Evolutionary conservation across 2,113 vertebrate species (phyloP).

Genomic region (Bubo bubo): DNA sequence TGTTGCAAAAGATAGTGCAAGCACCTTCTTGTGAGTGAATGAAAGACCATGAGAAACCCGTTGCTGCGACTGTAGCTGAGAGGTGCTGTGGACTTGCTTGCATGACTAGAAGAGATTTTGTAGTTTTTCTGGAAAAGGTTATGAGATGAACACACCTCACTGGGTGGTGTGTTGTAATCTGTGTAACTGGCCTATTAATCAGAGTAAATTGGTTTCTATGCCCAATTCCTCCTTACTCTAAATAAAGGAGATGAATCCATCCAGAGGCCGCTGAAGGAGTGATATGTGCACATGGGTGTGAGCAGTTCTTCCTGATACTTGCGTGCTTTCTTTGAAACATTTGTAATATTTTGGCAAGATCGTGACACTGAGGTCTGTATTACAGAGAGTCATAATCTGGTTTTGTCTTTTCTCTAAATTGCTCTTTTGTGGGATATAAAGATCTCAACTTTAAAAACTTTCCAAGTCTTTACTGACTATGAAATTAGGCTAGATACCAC

Average conservation of each 20-base stretch:
- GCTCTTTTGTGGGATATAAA: neutral
- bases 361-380: neutral
- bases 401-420: neutral
- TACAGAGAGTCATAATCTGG: neutral
- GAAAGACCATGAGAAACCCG: neutral
- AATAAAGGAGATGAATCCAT: neutral
- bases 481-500: neutral
- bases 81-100: neutral
- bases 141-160: neutral
- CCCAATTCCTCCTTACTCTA: neutral
- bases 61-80: neutral
- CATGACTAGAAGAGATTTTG: neutral
- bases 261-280: neutral
- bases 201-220: neutral
- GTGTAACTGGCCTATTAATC: neutral
- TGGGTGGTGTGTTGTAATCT: neutral
- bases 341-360: neutral
- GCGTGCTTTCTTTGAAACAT: neutral
- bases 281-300: neutral
- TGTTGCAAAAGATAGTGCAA: neutral
- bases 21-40: neutral
- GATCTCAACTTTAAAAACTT: neutral
- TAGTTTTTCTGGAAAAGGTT: neutral
- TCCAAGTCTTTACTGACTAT: neutral
- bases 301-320: neutral